phyloP scores from a whole-genome alignment of 1,140 invertebrate genomes.

The Aphaenogaster floridana region DNA sequence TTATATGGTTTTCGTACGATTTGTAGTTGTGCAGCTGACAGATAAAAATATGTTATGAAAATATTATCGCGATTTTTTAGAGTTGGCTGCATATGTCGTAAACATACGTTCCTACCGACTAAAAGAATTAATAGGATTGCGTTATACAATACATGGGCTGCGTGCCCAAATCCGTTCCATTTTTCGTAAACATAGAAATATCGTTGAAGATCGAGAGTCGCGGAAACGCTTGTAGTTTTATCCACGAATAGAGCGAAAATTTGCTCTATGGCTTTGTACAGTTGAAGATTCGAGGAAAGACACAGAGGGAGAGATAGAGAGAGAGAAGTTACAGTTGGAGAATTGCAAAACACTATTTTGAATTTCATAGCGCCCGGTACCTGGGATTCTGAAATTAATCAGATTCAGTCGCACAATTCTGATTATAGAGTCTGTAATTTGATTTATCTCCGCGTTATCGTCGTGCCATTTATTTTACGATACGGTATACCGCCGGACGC shows the following conservation, averaged over 20 bases:
- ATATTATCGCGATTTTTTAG: constrained; percentile 50
- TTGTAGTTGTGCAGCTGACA: background rate
- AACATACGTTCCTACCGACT: constrained; percentile 30
- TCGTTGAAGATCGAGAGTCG: constrained; percentile 24
- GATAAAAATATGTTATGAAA: constrained; percentile 1
- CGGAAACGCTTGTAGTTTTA: background rate
- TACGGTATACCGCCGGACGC: constrained; percentile 49
- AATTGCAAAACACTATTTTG: constrained; percentile 62
- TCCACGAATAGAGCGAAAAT: constrained; percentile 10
- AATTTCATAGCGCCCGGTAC: constrained; percentile 52
- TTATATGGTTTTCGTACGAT: background rate
- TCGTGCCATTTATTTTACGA: constrained; percentile 62
- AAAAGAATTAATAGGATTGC: constrained; percentile 45
- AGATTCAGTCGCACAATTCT: constrained; percentile 62
- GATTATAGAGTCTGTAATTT: constrained; percentile 63
- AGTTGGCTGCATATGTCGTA: constrained; percentile 22
- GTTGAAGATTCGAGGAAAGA: constrained; percentile 19
- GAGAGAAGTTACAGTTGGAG: constrained; percentile 29
- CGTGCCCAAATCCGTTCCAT: background rate
- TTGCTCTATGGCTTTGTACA: constrained; percentile 8
- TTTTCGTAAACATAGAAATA: constrained; percentile 41
- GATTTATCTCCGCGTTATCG: constrained; percentile 62
- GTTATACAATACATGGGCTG: constrained; percentile 2
- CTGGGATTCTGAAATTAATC: constrained; percentile 59
- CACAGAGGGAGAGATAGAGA: background rate